Evolutionary conservation across 2,888 invertebrate species (phyloP), one percentile per base, ranked within the genome.

Genomic region (Erpobdella octoculata): DNA sequence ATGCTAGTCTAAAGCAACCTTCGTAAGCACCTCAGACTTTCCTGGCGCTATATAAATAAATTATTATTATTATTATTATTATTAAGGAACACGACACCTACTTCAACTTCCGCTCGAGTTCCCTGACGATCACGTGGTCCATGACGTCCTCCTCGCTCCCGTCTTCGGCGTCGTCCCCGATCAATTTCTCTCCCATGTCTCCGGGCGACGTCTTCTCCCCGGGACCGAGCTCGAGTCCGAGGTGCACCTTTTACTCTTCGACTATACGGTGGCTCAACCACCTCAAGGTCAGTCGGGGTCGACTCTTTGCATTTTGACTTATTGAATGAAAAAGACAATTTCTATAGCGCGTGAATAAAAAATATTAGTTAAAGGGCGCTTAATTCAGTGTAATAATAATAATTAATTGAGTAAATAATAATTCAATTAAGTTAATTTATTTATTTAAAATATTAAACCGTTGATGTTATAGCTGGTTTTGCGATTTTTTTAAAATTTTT

Each of bases 201-300:
- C 53, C 53, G 21, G 53, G 53, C 6, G 53, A 53, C 21, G 21
- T 53, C 53, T 53, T 53, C 53, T 53, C 53, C 21, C 53, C 53
- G 21, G 53, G 53, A 18, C 53, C 53, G 2, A 53, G 53, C 53
- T 53, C 53, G 53, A 53, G 53, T n/a, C 53, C 53, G 9, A 53
- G 28, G 65, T 80, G 78, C 74, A 86, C 93, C 2, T 86, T 95
- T 0, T 96, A 93, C 80, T 94, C 95, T 67, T 94, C 93, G 79
- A 96, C 96, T 0, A 85, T 96, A 36, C 87, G 91, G 76, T 96
- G 96, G 92, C 91, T 96, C 81, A 95, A 96, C 83, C 94, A 93
- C 80, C 86, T 98, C 37, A 94, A 95, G 84, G 86, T 95, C 46
- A 46, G 21, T 5, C 53, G 21, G 53, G n/a, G 21, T 48, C 25